Evolutionary conservation across 1,140 invertebrate species (phyloP), one percentile per base, ranked within the genome.

Genomic region (Kradibia gibbosae): DNA sequence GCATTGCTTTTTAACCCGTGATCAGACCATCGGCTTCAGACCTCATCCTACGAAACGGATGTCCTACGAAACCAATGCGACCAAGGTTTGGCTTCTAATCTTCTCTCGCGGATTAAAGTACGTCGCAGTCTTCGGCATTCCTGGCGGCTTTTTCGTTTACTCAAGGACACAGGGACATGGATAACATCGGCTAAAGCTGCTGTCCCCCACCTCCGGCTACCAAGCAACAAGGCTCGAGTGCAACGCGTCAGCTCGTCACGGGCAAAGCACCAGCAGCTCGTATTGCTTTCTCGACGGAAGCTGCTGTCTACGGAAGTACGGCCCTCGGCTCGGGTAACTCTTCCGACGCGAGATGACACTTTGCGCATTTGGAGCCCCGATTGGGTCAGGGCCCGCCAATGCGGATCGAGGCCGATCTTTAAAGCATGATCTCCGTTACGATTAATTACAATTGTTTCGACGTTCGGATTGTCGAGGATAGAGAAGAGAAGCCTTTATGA

Each of bases 1-100:
- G 10, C 50, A 3, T 22, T 8, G 13, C 20, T 22, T 53, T 20
- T 53, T 22, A 11, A 53, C 50, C 5, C 50, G 4, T 11, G 50
- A 11, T 20, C 50, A 22, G 3, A 53, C 50, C 50, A 53, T 22
- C 50, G 15, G 13, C 50, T 17, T 53, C 73, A 72, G 75, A 39
- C 57, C 57, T n/a, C 53, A 72, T 28, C 17, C 55, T 45, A 8
- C 42, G n/a, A 28, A 83, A 81, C n/a, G n/a, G n/a, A n/a, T n/a
- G 83, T 83, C 83, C 82, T 36, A 11, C 3, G 65, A 22, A 70
- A 80, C 72, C 62, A 10, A 25, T 25, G 50, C 71, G 3, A 73
- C 48, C 81, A 73, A 48, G 13, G 17, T 53, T 20, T 34, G 36
- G 48, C 65, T 20, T 36, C 70, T 48, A 60, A 75, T 75, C 73